Percentiles rank a stretch among this genome's conserved stretches.
phyloP scores from a whole-genome alignment of 2,797 vertebrate genomes.

The Galaxias olidus region DNA sequence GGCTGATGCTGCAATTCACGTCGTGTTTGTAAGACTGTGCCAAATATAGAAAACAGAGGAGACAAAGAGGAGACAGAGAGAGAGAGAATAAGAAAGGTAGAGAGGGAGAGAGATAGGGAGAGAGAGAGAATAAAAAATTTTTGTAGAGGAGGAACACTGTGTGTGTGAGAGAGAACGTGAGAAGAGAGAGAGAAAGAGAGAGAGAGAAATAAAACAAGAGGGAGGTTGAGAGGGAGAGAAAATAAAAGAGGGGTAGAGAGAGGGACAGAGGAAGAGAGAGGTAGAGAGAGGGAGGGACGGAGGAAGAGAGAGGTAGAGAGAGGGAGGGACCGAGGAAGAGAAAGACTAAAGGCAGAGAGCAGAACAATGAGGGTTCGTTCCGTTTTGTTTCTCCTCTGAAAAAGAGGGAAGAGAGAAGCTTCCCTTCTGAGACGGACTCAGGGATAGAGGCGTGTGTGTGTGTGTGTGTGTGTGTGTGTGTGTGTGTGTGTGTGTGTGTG shows the following conservation, averaged over 20 bases:
- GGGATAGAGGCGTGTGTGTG: constrained; percentile 68
- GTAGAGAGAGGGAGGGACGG: constrained; percentile 20
- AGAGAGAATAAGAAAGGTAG: not conserved
- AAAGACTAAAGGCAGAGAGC: constrained; percentile 64
- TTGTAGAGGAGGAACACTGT: no score
- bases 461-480: constrained; percentile 19
- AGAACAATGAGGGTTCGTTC: constrained; percentile 77
- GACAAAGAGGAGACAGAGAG: constrained; percentile 12
- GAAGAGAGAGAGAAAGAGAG: not conserved
- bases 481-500: constrained; percentile 33
- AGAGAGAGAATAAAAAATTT: no score
- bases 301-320: constrained; percentile 33
- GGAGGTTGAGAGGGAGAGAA: constrained; percentile 18
- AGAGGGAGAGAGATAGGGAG: constrained; percentile 1
- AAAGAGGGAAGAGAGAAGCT: constrained; percentile 74
- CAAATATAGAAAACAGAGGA: constrained; percentile 30
- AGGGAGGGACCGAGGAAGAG: constrained; percentile 57
- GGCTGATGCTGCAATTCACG: constrained; percentile 25
- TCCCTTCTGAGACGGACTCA: constrained; percentile 73
- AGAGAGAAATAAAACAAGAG: not conserved
- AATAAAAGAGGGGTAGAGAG: constrained; percentile 21
- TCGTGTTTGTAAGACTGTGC: constrained; percentile 20
- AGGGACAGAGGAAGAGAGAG: constrained; percentile 14
- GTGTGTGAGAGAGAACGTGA: no score
- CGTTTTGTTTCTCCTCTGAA: constrained; percentile 77